These are phyloP conservation scores for Mercenaria mercenaria DNA, from an alignment of 1,140 invertebrate genomes.

Conservation along the genomic window DNA sequence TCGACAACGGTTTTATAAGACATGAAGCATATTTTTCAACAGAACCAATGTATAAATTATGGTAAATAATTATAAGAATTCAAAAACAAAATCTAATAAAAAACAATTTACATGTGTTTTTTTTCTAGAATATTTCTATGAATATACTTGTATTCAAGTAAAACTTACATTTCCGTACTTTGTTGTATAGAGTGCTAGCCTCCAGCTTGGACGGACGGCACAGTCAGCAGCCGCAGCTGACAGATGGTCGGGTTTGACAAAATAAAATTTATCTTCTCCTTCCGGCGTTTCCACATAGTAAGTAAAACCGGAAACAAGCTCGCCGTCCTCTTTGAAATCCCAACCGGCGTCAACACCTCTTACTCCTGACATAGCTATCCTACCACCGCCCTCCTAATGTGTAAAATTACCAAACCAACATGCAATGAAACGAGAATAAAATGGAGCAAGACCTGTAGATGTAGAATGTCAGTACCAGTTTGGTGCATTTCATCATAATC, in stretches of 20 bases:
- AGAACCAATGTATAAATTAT: too few relatives aligned
- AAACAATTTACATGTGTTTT: too few relatives aligned
- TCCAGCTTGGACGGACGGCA: conserved; percentile 1
- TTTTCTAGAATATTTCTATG: too few relatives aligned
- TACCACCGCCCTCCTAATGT: conserved; percentile 2
- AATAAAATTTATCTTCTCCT: background rate
- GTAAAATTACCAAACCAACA: too few relatives aligned
- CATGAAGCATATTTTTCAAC: too few relatives aligned
- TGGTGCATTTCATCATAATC: too few relatives aligned
- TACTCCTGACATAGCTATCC: background rate
- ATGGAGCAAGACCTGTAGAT: background rate
- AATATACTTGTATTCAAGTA: too few relatives aligned
- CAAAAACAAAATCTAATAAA: too few relatives aligned
- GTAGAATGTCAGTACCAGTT: too few relatives aligned
- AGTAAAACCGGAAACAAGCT: conserved; percentile 36
- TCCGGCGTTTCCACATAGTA: background rate
- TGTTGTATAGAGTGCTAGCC: conserved; percentile 34
- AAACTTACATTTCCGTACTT: conserved; percentile 58
- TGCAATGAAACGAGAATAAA: too few relatives aligned
- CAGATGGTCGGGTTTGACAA: conserved; percentile 49
- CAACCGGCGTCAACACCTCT: conserved; percentile 24
- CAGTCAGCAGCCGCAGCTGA: conserved; percentile 47
- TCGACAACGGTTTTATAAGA: too few relatives aligned
- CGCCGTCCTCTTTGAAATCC: conserved; percentile 25
- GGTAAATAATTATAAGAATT: too few relatives aligned